These are phyloP conservation scores for Dusona sp. DNA, from an alignment of 2,888 invertebrate species.

Conservation along the genomic window DNA sequence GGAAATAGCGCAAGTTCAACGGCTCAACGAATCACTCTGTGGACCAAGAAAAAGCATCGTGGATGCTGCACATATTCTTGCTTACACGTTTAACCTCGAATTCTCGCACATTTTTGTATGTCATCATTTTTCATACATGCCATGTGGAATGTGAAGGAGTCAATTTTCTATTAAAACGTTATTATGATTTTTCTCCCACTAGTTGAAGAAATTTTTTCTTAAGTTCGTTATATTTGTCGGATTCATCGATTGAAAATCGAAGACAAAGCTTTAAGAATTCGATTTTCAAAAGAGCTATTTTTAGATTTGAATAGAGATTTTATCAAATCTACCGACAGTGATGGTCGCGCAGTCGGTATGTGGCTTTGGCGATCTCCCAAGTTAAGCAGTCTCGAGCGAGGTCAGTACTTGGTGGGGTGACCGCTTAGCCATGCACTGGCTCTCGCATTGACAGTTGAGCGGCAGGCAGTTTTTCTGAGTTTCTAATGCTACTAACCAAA, in stretches of 20 bases:
- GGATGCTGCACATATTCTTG: constrained; percentile 8
- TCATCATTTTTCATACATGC: not conserved
- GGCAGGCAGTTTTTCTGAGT: too few species aligned
- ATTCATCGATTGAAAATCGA: not conserved
- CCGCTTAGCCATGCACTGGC: too few species aligned
- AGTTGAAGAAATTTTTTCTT: not conserved
- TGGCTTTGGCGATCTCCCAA: too few species aligned
- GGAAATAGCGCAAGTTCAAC: constrained; percentile 72
- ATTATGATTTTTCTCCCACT: not conserved
- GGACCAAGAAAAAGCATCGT: constrained; percentile 42
- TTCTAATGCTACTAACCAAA: too few species aligned
- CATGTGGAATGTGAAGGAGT: not conserved
- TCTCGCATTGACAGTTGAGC: too few species aligned
- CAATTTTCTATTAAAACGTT: not conserved
- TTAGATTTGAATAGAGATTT: not conserved
- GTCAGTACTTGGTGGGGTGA: too few species aligned
- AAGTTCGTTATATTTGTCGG: not conserved
- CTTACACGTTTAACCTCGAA: not conserved
- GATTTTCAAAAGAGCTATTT: not conserved
- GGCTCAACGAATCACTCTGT: constrained; percentile 52
- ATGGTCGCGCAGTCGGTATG: too few species aligned
- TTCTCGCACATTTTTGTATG: not conserved
- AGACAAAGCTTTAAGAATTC: not conserved
- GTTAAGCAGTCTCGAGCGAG: too few species aligned
- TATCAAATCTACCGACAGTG: too few species aligned